phyloP scores from a whole-genome alignment of 2,797 vertebrate genomes.

The Oreochromis mossambicus region DNA sequence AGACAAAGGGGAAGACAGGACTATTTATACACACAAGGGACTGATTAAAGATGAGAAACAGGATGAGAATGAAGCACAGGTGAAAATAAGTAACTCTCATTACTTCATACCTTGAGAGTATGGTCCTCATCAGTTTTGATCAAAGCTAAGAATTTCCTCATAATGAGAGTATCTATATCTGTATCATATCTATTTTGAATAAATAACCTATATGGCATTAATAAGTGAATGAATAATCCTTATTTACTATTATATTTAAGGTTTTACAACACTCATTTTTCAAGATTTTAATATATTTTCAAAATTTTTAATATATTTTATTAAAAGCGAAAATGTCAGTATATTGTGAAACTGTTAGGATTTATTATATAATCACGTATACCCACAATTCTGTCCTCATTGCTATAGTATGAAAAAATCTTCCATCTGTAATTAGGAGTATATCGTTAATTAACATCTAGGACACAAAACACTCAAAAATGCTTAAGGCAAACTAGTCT shows the following conservation, averaged over 20 bases:
- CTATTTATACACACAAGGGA: neutral
- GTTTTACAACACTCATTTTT: neutral
- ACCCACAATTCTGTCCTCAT: neutral
- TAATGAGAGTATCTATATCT: neutral
- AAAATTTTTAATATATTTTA: neutral
- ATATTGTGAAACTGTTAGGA: neutral
- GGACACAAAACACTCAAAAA: neutral
- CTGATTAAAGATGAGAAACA: neutral
- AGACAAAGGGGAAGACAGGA: neutral
- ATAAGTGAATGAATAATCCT: neutral
- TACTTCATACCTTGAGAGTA: neutral
- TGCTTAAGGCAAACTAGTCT: neutral
- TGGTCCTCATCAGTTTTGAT: neutral
- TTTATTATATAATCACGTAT: neutral
- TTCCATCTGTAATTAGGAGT: neutral
- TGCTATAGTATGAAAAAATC: neutral
- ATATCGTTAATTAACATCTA: neutral
- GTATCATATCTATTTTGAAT: neutral
- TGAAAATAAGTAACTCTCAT: neutral
- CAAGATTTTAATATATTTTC: too few relatives aligned
- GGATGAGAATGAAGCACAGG: neutral
- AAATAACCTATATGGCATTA: neutral
- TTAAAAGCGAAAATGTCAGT: neutral
- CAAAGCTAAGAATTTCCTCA: neutral
- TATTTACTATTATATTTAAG: neutral